Base-by-base conservation (phyloP, 2,888 invertebrate genomes). In the Eilema sororculum region DNA sequence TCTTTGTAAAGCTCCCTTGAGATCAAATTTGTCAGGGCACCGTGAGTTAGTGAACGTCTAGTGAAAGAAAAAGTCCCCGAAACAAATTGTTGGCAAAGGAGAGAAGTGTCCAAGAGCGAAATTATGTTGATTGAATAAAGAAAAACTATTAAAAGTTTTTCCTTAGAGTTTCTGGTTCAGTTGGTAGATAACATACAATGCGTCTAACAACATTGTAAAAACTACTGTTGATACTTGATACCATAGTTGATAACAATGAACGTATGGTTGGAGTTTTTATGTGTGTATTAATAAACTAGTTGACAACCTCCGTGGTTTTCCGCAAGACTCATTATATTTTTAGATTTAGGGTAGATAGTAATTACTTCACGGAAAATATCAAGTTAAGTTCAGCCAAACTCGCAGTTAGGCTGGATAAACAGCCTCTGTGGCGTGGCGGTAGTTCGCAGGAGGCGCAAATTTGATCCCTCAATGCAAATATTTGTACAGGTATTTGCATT, bases 61-160 rank as follows among this genome's bases (percentile, higher is more conserved):
- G 82, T 73, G 77, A 84, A 86, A 87, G 86, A 90, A 94, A 93
- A 93, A 92, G 88, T 88, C 87, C 59, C 90, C 91, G 83, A 93
- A 93, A 93, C 93, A 93, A 94, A 92, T 94, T 93, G 93, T 93
- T 93, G 89, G 92, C 93, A 91, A 94, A 92, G 92, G 90, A 87
- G 89, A 89, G 89, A 93, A 93, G 93, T 94, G 94, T 93, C 94
- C 91, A 89, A 90, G 89, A 92, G 90, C 91, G 88, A 93, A 94
- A 93, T 94, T 94, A 94, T 94, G 94, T 94, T 95, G 94, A 95
- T 95, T 94, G 94, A 94, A 95, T 94, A 93, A 94, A 93, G 93
- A 91, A 95, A 94, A 94, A 93, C 94, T 93, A 93, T 94, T 95
- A 94, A 94, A 95, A 95, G 90, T 95, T 94, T 81, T 85, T 82